Percentiles rank a stretch among this genome's conserved stretches.
These are phyloP conservation scores for Lagria hirta DNA, from an alignment of 2,888 invertebrate genomes.

Conservation along the genomic window DNA sequence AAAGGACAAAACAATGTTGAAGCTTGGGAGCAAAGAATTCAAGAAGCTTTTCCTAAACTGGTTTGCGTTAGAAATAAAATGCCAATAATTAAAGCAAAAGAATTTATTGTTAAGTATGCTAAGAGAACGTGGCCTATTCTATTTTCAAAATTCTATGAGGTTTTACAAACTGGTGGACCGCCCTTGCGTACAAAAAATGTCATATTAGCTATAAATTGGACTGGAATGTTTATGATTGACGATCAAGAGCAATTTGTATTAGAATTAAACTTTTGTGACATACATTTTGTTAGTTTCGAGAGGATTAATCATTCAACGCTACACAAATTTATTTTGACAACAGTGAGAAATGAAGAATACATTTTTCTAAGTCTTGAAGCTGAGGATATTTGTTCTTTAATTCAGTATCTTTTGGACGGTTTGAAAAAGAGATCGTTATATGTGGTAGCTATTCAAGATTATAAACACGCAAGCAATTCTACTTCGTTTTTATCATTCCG, in stretches of 20 bases:
- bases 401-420: slow-evolving; percentile 83
- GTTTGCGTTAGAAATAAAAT: slow-evolving; percentile 69
- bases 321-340: slow-evolving; percentile 74
- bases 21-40: slow-evolving; percentile 73
- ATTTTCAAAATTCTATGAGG: slow-evolving; percentile 93
- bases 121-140: slow-evolving; percentile 92
- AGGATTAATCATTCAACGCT: slow-evolving; percentile 57
- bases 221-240: slow-evolving; percentile 89
- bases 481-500: slow-evolving; percentile 62
- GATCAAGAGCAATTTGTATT: slow-evolving; percentile 88
- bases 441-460: slow-evolving; percentile 71
- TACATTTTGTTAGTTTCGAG: slow-evolving; percentile 71
- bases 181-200: slow-evolving; percentile 69
- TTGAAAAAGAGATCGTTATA: slow-evolving; percentile 82
- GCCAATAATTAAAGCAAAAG: slow-evolving; percentile 73
- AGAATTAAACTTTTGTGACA: slow-evolving; percentile 84
- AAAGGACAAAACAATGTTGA: slow-evolving; percentile 50
- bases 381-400: slow-evolving; percentile 78
- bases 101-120: slow-evolving; percentile 88
- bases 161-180: slow-evolving; percentile 73
- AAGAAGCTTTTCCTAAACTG: slow-evolving; percentile 70
- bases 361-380: slow-evolving; percentile 88
- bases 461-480: slow-evolving; percentile 58
- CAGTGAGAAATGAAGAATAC: slow-evolving; percentile 86
- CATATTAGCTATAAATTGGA: slow-evolving; percentile 93